A percentile compares a stretch with the other conserved stretches of the same genome.
These are phyloP conservation scores for Anolis carolinensis DNA, from an alignment of 2,113 vertebrate genomes.

Conservation along the genomic window DNA sequence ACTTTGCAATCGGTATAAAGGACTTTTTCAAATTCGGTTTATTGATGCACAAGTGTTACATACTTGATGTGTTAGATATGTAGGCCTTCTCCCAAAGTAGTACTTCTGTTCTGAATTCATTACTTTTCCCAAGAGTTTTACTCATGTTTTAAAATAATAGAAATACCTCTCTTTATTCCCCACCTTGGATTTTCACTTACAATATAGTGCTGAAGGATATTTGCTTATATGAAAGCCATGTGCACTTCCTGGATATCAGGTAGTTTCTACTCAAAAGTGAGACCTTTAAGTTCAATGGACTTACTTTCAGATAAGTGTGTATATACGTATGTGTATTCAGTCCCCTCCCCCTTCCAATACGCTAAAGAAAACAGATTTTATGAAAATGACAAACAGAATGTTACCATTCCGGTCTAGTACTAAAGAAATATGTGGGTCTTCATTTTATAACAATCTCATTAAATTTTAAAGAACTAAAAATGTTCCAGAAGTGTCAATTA, in stretches of 20 bases:
- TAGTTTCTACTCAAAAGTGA: too few relatives aligned
- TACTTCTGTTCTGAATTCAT: neutral
- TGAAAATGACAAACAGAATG: neutral
- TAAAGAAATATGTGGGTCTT: neutral
- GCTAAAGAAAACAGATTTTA: neutral
- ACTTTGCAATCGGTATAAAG: neutral
- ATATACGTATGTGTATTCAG: too few relatives aligned
- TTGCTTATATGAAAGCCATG: neutral
- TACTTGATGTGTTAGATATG: neutral
- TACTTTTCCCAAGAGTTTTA: neutral
- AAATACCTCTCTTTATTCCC: neutral
- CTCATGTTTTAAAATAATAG: neutral
- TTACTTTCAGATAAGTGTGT: too few relatives aligned
- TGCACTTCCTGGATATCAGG: neutral
- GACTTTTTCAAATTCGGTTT: neutral
- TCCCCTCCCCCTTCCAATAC: too few relatives aligned
- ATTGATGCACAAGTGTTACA: neutral
- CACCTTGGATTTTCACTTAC: neutral
- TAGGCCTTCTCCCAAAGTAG: neutral
- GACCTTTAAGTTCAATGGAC: neutral
- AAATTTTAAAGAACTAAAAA: neutral
- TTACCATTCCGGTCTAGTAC: too few relatives aligned
- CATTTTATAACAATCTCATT: neutral
- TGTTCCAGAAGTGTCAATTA: neutral
- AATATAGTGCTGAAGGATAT: neutral